These are phyloP conservation scores for Gallinago stenura DNA, from an alignment of 2,797 vertebrate species.

Conservation along the genomic window DNA sequence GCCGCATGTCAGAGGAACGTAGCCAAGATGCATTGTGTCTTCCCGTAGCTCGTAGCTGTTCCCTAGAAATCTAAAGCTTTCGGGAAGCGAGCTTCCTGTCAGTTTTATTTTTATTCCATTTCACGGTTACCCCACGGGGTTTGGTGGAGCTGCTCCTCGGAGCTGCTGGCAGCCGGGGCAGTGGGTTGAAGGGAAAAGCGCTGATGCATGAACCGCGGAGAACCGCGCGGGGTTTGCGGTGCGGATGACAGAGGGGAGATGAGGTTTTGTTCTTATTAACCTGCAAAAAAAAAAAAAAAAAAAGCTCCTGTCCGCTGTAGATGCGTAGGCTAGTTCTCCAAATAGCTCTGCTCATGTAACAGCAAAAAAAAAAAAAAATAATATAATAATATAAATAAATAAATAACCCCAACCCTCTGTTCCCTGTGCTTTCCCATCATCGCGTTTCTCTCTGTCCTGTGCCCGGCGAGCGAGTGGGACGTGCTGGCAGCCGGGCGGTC, in stretches of 20 bases:
- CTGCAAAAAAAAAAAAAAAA: background rate
- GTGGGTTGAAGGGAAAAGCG: background rate
- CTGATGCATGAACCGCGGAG: background rate
- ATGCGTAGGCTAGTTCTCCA: background rate
- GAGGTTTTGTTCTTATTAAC: background rate
- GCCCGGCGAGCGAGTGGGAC: background rate
- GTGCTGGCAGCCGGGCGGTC: background rate
- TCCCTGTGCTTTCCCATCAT: slow-evolving; percentile 7
- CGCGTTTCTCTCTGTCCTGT: slow-evolving; percentile 22
- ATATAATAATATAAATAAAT: no score
- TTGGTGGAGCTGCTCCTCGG: slow-evolving; percentile 19
- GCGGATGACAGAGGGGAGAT: background rate
- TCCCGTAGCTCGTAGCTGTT: accelerated
- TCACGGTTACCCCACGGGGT: slow-evolving; percentile 22
- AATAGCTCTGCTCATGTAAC: background rate
- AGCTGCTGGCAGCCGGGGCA: background rate
- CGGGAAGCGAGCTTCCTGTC: slow-evolving; percentile 31
- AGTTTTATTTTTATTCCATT: slow-evolving; percentile 19
- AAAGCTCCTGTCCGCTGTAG: accelerated
- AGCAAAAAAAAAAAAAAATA: background rate
- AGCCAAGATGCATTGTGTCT: background rate
- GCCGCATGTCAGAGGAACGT: background rate
- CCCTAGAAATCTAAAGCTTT: slow-evolving; percentile 19
- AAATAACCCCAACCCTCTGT: background rate
- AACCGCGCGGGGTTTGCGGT: background rate